Percentiles rank a stretch among this genome's conserved stretches.
phyloP scores from a whole-genome alignment of 2,888 invertebrate genomes.

The Drosophila engyochracea region DNA sequence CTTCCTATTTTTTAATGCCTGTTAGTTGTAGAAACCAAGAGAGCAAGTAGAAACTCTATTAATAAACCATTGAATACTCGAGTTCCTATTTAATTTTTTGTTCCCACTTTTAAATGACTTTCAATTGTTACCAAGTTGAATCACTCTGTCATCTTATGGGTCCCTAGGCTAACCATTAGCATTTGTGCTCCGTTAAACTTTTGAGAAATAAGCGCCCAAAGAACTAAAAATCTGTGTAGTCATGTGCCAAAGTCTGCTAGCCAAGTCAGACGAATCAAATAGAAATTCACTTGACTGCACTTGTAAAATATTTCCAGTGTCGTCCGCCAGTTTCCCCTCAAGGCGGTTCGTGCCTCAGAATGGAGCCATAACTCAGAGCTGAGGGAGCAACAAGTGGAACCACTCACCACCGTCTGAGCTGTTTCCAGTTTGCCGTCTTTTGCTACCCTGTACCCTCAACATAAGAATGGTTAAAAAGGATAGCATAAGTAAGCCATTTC shows the following conservation, averaged over 20 bases:
- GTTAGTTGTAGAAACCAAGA: neutral
- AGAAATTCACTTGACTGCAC: conserved; percentile 60
- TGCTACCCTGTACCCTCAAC: neutral
- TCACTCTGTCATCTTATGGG: conserved; percentile 1
- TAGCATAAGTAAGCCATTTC: neutral
- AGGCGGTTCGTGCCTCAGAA: conserved; percentile 30
- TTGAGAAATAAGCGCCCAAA: conserved; percentile 38
- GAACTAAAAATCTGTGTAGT: conserved; percentile 42
- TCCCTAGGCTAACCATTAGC: conserved; percentile 54
- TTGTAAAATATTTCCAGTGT: conserved; percentile 57
- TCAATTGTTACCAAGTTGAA: neutral
- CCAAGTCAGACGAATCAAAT: conserved; percentile 49
- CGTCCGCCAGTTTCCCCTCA: conserved; percentile 33
- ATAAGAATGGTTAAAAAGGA: neutral
- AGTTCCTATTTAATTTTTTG: neutral
- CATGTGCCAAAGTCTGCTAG: conserved; percentile 35
- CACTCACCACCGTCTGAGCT: conserved; percentile 9
- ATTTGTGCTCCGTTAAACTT: conserved; percentile 44
- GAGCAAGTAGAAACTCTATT: neutral
- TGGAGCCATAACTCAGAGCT: conserved; percentile 43
- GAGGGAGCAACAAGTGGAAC: conserved; percentile 50
- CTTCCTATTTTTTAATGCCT: neutral
- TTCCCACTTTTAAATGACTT: neutral
- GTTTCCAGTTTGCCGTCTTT: conserved; percentile 10
- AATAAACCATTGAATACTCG: neutral